These are phyloP conservation scores for Mus pahari DNA, from an alignment of 2,113 vertebrate species.

Conservation along the genomic window DNA sequence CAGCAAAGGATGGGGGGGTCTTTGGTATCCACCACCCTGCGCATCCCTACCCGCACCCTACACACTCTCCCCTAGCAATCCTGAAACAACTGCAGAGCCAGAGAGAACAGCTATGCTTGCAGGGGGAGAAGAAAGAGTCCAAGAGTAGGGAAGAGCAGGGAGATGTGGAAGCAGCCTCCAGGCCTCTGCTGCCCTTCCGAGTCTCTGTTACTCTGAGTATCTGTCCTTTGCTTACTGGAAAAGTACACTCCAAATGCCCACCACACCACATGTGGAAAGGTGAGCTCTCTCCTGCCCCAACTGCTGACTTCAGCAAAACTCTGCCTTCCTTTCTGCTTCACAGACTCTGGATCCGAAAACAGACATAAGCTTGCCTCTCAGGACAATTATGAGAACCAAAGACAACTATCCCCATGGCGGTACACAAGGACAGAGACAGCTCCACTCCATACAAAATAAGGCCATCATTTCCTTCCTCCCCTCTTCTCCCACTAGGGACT, in stretches of 20 bases:
- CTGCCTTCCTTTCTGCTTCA: background rate
- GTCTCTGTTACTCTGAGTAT: background rate
- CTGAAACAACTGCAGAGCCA: background rate
- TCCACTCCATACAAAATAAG: rapidly evolving
- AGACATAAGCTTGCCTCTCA: conserved; percentile 2
- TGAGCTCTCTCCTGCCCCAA: background rate
- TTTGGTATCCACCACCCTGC: background rate
- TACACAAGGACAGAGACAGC: background rate
- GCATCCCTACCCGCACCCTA: background rate
- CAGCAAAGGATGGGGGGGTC: background rate
- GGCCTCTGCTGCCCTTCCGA: background rate
- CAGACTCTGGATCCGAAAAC: background rate
- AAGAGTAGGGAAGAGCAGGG: background rate
- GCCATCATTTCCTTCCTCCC: background rate
- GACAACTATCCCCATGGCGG: background rate
- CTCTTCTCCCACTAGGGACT: background rate
- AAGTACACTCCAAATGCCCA: background rate
- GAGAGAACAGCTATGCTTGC: background rate
- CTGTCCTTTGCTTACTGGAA: rapidly evolving
- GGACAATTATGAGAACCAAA: background rate
- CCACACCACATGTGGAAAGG: background rate
- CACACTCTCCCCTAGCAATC: background rate
- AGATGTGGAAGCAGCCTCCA: background rate
- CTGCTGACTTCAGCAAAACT: background rate
- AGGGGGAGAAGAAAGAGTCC: conserved; percentile 49